Percentiles rank a stretch among this genome's conserved stretches.
phyloP scores from a whole-genome alignment of 2,113 vertebrate species.

The Poicephalus meyeri region DNA sequence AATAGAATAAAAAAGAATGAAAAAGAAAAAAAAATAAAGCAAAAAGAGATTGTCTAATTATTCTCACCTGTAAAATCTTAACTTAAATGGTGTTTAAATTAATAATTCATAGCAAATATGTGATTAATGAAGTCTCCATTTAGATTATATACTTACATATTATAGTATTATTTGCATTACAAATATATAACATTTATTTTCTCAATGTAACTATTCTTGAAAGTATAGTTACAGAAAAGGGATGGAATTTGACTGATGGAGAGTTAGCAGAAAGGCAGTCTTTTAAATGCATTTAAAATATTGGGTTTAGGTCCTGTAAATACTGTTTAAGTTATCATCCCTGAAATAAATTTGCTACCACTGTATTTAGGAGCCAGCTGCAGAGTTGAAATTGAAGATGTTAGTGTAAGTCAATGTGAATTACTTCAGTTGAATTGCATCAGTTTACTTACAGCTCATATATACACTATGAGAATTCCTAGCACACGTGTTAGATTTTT shows the following conservation, averaged over 20 bases:
- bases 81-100: background rate
- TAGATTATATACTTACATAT: background rate
- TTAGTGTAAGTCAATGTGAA: background rate
- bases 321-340: background rate
- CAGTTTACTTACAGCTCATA: background rate
- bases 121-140: background rate
- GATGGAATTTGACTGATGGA: background rate
- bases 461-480: background rate
- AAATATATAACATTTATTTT: background rate
- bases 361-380: background rate
- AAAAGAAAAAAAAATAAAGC: background rate
- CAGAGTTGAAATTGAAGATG: background rate
- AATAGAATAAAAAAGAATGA: no score
- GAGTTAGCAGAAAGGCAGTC: background rate
- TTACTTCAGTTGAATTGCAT: background rate
- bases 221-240: background rate
- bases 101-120: conserved; percentile 1
- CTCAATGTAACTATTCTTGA: background rate
- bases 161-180: background rate
- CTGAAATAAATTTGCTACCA: background rate
- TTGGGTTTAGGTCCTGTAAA: background rate
- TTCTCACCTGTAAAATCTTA: background rate
- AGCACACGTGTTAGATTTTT: background rate
- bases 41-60: background rate
- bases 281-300: background rate